phyloP scores from a whole-genome alignment of 2,113 vertebrate species.

The Oreotrochilus melanogaster region DNA sequence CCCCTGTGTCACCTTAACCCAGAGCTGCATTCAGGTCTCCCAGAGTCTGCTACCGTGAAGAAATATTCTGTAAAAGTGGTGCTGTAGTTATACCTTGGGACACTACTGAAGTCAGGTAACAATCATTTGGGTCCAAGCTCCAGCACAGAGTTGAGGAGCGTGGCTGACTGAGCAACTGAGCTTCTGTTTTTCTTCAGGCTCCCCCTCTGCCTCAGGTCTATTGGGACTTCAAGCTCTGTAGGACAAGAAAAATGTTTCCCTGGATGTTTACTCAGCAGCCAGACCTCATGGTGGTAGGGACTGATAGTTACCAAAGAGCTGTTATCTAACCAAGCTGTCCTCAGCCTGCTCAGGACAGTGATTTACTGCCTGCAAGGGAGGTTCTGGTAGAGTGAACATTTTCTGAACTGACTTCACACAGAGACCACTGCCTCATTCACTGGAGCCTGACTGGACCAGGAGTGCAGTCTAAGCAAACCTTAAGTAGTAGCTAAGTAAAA shows the following conservation, averaged over 20 bases:
- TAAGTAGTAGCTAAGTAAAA: not conserved
- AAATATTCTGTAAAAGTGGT: accelerated
- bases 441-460: not conserved
- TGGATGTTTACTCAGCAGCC: constrained; percentile 15
- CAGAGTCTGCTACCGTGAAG: not conserved
- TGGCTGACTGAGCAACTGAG: not conserved
- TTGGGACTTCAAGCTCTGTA: not conserved
- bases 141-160: not conserved
- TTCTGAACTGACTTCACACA: constrained; percentile 3
- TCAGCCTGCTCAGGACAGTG: constrained; percentile 21
- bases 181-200: not conserved
- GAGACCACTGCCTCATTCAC: constrained; percentile 5
- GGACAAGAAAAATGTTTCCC: constrained; percentile 34
- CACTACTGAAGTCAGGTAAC: not conserved
- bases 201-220: not conserved
- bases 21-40: not conserved
- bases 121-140: not conserved
- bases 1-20: not conserved
- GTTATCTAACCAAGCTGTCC: constrained; percentile 53
- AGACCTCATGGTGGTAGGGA: not conserved
- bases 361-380: constrained; percentile 59
- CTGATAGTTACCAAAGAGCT: not conserved
- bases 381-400: constrained; percentile 10
- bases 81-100: accelerated
- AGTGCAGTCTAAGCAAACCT: not conserved